Conservation (phyloP, 2,113 vertebrate species). For the Ctenomys sociabilis region DNA sequence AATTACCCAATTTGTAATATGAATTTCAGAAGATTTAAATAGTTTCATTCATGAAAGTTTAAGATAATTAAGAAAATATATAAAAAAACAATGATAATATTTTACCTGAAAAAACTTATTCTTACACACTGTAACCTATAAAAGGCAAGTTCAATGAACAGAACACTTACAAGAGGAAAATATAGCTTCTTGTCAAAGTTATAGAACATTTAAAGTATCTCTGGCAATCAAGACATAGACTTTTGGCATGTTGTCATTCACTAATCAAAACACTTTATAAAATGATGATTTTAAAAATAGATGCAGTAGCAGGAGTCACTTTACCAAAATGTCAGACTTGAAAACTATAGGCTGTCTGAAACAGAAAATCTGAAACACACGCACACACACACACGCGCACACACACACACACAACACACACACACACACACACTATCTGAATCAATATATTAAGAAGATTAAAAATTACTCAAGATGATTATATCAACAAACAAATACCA, state of each 20-base stretch:
- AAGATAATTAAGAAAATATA: not conserved
- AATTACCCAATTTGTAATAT: not conserved
- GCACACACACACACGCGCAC: not conserved
- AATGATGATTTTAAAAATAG: not conserved
- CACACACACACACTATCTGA: not conserved
- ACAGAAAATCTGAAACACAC: not conserved
- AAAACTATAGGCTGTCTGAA: not conserved
- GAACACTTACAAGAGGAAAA: not conserved
- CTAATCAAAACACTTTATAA: not conserved
- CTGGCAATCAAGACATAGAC: not conserved
- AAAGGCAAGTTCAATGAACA: not conserved
- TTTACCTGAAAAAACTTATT: not conserved
- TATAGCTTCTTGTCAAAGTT: not conserved
- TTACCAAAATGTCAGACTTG: not conserved
- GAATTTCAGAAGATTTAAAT: constrained; percentile 34
- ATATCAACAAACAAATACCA: not conserved
- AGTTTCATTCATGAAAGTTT: not conserved
- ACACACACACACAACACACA: not conserved
- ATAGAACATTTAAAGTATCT: not conserved
- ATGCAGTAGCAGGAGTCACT: not conserved
- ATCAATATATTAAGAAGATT: not conserved
- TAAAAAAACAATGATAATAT: not conserved
- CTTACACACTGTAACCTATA: not conserved
- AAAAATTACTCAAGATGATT: not conserved
- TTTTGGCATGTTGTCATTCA: not conserved